Evolutionary conservation across 1,140 invertebrate species (phyloP), one percentile per base, ranked within the genome.

Genomic region (Zophobas morio): DNA sequence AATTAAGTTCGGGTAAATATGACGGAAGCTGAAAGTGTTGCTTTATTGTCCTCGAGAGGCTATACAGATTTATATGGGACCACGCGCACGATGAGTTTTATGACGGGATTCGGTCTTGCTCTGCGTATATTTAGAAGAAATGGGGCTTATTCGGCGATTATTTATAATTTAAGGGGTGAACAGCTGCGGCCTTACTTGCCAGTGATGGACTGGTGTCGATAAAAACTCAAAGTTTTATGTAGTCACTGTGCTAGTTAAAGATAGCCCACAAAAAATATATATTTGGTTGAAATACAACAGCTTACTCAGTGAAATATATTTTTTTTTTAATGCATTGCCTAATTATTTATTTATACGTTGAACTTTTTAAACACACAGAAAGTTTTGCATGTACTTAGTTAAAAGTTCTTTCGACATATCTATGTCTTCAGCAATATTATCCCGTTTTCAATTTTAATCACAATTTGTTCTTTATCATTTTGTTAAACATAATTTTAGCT

Each of bases 21-120:
- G 60, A 66, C 60, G 60, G 60, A 66, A 66, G 60, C 60, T 66
- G 60, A 57, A 34, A 66, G 60, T 66, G 60, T 42, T 66, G 60
- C 39, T 66, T 66, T 66, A 66, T 66, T 42, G 60, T 66, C 39
- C 60, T 66, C 60, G 39, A 66, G 60, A 66, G 60, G 60, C 8
- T 32, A 66, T 66, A 42, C 39, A 46, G 60, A 42, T 66, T 66
- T 66, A 66, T 66, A 66, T 20, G 39, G 60, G 40, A 66, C 60
- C 37, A 66, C 60, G 60, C 60, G 37, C 39, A 32, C 39, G 60
- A 66, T 66, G 60, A 66, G 60, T 66, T 66, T 66, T 42, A 66
- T 66, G 60, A 42, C 39, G 60, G 60, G 39, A 66, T 66, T 66
- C 60, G 39, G 39, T 66, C 60, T 66, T 66, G 60, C 49, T 20